Base-by-base conservation (phyloP, 2,888 invertebrate species). In the Cheilosia impressa region DNA sequence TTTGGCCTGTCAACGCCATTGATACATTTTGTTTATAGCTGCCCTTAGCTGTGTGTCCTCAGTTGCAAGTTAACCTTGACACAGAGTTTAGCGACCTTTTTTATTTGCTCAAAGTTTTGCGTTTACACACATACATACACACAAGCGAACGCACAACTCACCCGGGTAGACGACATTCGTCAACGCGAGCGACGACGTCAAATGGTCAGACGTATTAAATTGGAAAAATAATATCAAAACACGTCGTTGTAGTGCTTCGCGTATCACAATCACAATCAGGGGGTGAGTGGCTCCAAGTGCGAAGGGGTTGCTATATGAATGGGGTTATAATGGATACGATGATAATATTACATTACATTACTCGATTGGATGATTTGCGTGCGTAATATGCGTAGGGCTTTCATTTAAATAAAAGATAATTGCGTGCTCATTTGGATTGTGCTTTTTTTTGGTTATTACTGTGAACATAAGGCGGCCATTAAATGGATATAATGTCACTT, bases 11-110 rank as follows among this genome's bases (percentile, higher is more conserved):
- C 45, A 65, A 65, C 47, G 63, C 17, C 53, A 55, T 13, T 31
- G 53, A 55, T 24, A 65, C 43, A 10, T 53, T 22, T 43, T 38
- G 38, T 47, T 62, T 41, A 43, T 55, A 41, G 7, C 15, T 66
- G 24, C 41, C 41, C 41, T 24, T 58, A 22, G 24, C 38, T 13
- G 9, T 19, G 1, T 13, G 17, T 19, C 38, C 34, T 17, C 24
- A 41, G 13, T 19, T 3, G n/a, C 4, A 9, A 9, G 17, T 43
- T 72, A 77, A 78, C 82, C 82, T 83, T 83, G 77, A 83, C 72
- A 83, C 55, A 66, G 62, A 78, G 82, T 83, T 78, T 72, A 68
- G 65, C 66, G 82, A 83, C 82, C 82, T 62, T 66, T 66, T 34
- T 73, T 22, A 55, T 27, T 69, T 45, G n/a, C 9, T 10, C 3